Percentiles rank a stretch among this genome's conserved stretches.
Conservation (phyloP, 2,888 invertebrate genomes). For the Hirtodrosophila duncani region DNA sequence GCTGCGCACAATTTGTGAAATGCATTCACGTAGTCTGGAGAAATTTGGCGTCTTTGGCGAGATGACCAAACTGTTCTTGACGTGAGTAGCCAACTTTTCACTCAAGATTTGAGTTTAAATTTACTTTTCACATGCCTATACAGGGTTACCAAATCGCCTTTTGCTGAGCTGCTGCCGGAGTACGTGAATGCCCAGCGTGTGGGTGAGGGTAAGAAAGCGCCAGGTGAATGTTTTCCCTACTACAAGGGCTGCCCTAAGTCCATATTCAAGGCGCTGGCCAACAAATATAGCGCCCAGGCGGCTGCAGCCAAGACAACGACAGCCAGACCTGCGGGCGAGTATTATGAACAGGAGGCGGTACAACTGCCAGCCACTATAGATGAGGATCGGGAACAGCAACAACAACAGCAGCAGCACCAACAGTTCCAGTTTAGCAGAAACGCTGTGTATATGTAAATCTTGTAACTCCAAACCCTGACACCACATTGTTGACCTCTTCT, state of each 20-base stretch:
- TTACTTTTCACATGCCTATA: conserved; percentile 1
- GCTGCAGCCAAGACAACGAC: conserved; percentile 23
- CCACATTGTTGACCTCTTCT: conserved; percentile 34
- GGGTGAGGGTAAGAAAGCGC: conserved; percentile 82
- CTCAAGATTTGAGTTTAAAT: neutral
- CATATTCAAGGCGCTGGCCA: conserved; percentile 80
- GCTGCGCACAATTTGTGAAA: conserved; percentile 90
- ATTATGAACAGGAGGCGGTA: conserved; percentile 72
- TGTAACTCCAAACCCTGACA: neutral
- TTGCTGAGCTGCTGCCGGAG: conserved; percentile 84
- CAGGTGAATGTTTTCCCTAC: conserved; percentile 92
- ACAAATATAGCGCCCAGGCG: conserved; percentile 66
- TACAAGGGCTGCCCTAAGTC: conserved; percentile 90
- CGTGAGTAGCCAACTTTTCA: conserved; percentile 80
- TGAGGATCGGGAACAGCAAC: conserved; percentile 40
- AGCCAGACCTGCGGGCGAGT: conserved; percentile 56
- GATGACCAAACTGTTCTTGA: conserved; percentile 88
- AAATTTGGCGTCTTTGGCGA: conserved; percentile 91
- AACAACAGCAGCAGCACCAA: conserved; percentile 59
- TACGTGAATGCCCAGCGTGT: conserved; percentile 89
- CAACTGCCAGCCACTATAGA: conserved; percentile 46
- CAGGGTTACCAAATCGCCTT: conserved; percentile 91
- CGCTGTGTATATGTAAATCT: conserved; percentile 39
- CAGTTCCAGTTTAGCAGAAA: conserved; percentile 17
- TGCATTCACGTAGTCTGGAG: conserved; percentile 87